These are phyloP conservation scores for Notamacropus eugenii DNA, from an alignment of 2,797 vertebrate species.

Conservation along the genomic window DNA sequence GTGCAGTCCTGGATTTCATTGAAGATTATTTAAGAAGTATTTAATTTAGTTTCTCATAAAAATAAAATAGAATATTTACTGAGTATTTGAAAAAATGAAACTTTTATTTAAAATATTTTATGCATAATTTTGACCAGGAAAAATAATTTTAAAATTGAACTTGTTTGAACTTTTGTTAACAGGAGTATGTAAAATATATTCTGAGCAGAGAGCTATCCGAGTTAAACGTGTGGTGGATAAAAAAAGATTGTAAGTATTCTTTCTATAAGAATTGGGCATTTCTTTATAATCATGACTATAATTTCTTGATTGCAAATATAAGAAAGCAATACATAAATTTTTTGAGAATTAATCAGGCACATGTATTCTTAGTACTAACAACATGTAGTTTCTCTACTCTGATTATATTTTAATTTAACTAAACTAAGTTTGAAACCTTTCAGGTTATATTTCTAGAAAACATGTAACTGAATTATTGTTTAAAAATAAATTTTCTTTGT, in stretches of 20 bases:
- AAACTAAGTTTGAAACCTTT: background rate
- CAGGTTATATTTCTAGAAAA: background rate
- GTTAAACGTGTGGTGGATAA: slow-evolving; percentile 97
- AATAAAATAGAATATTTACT: background rate
- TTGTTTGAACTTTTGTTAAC: slow-evolving; percentile 68
- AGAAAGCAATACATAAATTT: background rate
- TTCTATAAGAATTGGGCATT: background rate
- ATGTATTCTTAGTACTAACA: background rate
- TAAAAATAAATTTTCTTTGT: background rate
- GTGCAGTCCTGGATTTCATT: slow-evolving; percentile 92
- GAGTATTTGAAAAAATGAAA: background rate
- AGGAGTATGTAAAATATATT: slow-evolving; percentile 97
- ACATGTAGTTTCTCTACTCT: background rate
- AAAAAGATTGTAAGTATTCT: slow-evolving; percentile 94
- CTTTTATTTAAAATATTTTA: slow-evolving; percentile 53
- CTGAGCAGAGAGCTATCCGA: slow-evolving; percentile 96
- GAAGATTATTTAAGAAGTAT: slow-evolving; percentile 95
- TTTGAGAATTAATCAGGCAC: background rate
- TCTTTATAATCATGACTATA: rapidly evolving
- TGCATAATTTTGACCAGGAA: slow-evolving; percentile 2
- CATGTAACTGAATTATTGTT: background rate
- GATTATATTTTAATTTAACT: background rate
- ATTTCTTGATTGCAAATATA: background rate
- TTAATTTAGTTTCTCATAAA: slow-evolving; percentile 35
- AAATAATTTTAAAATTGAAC: slow-evolving; percentile 12